Base-by-base conservation (phyloP, 2,113 vertebrate species). In the Accipiter cooperii region DNA sequence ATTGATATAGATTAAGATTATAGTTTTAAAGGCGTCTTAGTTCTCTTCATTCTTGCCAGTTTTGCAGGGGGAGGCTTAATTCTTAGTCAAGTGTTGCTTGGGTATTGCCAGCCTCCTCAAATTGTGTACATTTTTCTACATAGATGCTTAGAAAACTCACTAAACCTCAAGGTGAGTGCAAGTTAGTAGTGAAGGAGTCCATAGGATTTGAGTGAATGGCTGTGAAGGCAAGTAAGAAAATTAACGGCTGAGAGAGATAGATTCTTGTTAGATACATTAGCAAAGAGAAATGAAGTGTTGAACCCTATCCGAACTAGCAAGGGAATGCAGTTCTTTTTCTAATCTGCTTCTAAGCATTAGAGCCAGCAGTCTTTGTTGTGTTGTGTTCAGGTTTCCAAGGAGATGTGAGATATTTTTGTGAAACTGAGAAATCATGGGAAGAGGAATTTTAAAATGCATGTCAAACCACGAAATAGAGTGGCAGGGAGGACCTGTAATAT, bases 361-460 rank as follows among this genome's bases (percentile, higher is more conserved):
- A 90, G 20, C 52, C 64, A 92, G 86, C 54, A 19, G 52, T 55
- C 87, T 91, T 44, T 77, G 68, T 89, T 91, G 69, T 81, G 58
- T 65, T 95, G 44, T 90, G 51, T 69, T 96, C 87, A 47, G 75
- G 96, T 97, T 97, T 96, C 95, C 95, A 96, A 94, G 96, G 96
- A 96, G 91, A 97, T 91, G 17, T 2, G 22, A 77, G 89, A 88
- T 87, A 96, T 96, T 95, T 96, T 91, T 96, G 47, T 86, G 79
- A 74, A 93, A 79, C 40, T 91, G 79, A 84, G 88, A 93, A 96
- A 80, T 95, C 87, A 80, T n/a, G 33, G 75, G 33, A 91, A 95
- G 63, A 57, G 24, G 78, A 90, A 84, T 92, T 96, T 85, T 49
- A 93, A 90, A 94, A 80, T 54, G 58, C 61, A 6, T 69, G 70